phyloP scores from a whole-genome alignment of 2,888 invertebrate species.

The Osmoderma eremita region DNA sequence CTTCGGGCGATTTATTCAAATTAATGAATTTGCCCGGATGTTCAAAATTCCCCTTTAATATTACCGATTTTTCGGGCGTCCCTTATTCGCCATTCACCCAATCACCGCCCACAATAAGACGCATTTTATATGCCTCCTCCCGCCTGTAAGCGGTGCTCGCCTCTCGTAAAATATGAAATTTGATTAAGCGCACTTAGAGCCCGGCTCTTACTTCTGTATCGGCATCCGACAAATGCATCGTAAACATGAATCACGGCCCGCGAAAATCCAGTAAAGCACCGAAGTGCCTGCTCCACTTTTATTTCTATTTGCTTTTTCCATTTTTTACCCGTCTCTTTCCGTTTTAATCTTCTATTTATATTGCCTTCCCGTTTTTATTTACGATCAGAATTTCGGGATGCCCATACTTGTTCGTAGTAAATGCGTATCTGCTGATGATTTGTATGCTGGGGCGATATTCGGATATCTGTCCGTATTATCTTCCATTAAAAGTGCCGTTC shows the following conservation, averaged over 20 bases:
- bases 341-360: constrained; percentile 21
- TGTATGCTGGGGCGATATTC: constrained; percentile 1
- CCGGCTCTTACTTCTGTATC: constrained; percentile 21
- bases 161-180: constrained; percentile 29
- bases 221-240: constrained; percentile 21
- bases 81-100: neutral
- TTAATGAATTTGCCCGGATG: constrained; percentile 26
- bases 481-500: no score
- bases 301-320: constrained; percentile 23
- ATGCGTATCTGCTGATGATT: constrained; percentile 1
- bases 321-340: constrained; percentile 4
- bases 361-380: constrained; percentile 18
- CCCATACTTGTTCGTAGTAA: neutral
- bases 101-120: neutral
- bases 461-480: no score
- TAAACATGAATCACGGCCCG: constrained; percentile 28
- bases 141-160: neutral
- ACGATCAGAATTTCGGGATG: neutral
- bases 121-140: constrained; percentile 3
- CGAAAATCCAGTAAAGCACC: constrained; percentile 10
- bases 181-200: constrained; percentile 32
- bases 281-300: no score
- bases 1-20: constrained; percentile 23
- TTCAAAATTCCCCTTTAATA: constrained; percentile 24
- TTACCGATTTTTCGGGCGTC: neutral